Percentiles rank a stretch among this genome's conserved stretches.
Evolutionary conservation across 2,113 vertebrate species (phyloP).

Genomic region (Pomatorhinus ruficollis): DNA sequence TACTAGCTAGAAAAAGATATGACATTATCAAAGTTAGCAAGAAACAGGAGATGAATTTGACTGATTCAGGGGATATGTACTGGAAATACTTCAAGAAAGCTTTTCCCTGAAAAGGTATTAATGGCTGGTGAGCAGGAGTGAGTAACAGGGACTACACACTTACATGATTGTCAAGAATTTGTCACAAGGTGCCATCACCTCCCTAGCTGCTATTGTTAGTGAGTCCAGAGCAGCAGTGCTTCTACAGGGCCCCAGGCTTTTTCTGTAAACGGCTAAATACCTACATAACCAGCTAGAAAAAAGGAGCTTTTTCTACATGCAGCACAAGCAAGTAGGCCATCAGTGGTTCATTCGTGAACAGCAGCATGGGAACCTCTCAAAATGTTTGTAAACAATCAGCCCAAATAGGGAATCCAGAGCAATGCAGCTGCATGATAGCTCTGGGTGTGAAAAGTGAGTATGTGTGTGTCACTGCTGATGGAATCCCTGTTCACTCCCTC

Average conservation of each 20-base stretch:
- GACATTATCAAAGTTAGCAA: background rate
- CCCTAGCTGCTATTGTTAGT: background rate
- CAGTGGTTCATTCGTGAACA: background rate
- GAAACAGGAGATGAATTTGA: background rate
- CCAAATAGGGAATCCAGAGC: background rate
- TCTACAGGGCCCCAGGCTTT: background rate
- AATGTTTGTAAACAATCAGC: background rate
- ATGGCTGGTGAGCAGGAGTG: background rate
- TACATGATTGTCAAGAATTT: background rate
- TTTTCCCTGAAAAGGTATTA: background rate
- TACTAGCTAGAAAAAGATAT: background rate
- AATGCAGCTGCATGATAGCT: background rate
- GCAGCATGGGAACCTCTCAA: background rate
- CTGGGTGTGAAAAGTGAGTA: background rate
- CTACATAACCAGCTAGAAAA: background rate
- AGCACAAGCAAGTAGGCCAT: background rate
- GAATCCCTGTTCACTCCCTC: background rate
- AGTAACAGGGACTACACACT: background rate
- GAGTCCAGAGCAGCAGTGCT: background rate
- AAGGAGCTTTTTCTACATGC: background rate
- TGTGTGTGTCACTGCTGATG: accelerated
- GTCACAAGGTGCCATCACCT: background rate
- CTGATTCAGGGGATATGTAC: background rate
- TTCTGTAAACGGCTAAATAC: background rate
- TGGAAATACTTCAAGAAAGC: background rate